Base-by-base conservation (phyloP, 2,888 invertebrate species). In the Andrena marginata region DNA sequence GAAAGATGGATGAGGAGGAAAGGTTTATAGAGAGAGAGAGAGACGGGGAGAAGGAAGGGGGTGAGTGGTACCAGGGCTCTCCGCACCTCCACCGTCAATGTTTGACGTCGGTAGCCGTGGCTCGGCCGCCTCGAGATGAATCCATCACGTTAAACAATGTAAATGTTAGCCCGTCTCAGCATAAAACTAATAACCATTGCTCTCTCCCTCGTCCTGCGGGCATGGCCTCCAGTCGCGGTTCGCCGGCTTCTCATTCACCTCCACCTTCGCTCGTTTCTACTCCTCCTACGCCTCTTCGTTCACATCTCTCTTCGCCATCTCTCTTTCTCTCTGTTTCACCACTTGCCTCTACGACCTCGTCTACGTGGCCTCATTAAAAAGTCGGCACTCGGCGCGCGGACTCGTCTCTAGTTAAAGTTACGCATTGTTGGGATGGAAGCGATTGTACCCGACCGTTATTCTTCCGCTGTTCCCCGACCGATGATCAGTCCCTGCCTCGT, bases 101-200 rank as follows among this genome's bases (percentile, higher is more conserved):
- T 92, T 92, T 91, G 89, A 91, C 88, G 87, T 91, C 81, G 89
- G 88, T 83, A 86, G 85, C 85, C 87, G 86, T 82, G 77, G 81
- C 81, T 85, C 85, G 87, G 73, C 87, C 89, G 87, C 87, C 87
- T 86, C 89, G 90, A 90, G 92, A 93, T 92, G 92, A 93, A 93
- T 92, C 92, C 92, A 93, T 93, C 92, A 89, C 89, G 92, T 93
- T 93, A 90, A 93, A 93, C 92, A 93, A 93, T 93, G 93, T 91
- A 93, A 94, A 94, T 93, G 93, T 93, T 93, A 90, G 92, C 91
- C 90, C 90, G 89, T 91, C 89, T 92, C 92, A 87, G 92, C 91
- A 91, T 90, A 92, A 93, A 93, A 93, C 92, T 93, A 92, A 93
- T 92, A 93, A 91, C 93, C 92, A 90, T 92, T 91, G 88, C 92